A percentile compares a stretch with the other conserved stretches of the same genome.
Evolutionary conservation across 2,113 vertebrate species (phyloP).

Genomic region (Tauraco erythrolophus): DNA sequence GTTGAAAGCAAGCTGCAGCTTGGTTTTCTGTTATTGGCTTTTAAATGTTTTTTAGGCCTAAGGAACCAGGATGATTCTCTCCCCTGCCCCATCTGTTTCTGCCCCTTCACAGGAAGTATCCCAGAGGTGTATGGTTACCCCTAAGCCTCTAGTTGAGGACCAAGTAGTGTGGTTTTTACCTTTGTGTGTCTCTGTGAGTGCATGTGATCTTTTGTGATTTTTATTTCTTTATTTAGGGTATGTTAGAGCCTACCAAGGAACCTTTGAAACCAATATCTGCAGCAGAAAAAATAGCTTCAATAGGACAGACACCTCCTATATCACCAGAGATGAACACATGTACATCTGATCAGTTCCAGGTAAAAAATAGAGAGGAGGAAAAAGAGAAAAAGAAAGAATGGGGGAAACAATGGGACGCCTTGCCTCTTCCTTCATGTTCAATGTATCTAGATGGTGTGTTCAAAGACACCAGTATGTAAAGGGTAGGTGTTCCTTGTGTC

Average conservation of each 20-base stretch:
- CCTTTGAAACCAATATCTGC: slow-evolving; percentile 85
- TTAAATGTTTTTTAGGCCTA: background rate
- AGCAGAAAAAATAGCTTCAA: slow-evolving; percentile 89
- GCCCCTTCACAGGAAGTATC: background rate
- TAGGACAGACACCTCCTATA: slow-evolving; percentile 83
- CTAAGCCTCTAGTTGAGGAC: background rate
- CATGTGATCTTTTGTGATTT: background rate
- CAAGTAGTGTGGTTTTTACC: background rate
- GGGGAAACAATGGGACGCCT: background rate
- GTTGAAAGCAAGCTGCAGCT: background rate
- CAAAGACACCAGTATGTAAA: background rate
- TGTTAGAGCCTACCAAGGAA: slow-evolving; percentile 95
- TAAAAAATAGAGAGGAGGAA: slow-evolving; percentile 49
- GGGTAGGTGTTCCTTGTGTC: background rate
- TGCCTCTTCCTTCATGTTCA: background rate
- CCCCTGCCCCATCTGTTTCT: background rate
- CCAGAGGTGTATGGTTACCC: background rate
- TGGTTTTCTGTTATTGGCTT: background rate
- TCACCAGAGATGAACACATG: slow-evolving; percentile 81
- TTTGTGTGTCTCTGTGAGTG: background rate
- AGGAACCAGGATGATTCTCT: background rate
- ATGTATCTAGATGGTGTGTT: background rate
- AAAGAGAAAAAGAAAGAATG: background rate
- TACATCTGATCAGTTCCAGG: slow-evolving; percentile 88
- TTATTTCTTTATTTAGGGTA: slow-evolving; percentile 78